Conservation (phyloP, 2,888 invertebrate genomes). For the Prosapia bicincta region DNA sequence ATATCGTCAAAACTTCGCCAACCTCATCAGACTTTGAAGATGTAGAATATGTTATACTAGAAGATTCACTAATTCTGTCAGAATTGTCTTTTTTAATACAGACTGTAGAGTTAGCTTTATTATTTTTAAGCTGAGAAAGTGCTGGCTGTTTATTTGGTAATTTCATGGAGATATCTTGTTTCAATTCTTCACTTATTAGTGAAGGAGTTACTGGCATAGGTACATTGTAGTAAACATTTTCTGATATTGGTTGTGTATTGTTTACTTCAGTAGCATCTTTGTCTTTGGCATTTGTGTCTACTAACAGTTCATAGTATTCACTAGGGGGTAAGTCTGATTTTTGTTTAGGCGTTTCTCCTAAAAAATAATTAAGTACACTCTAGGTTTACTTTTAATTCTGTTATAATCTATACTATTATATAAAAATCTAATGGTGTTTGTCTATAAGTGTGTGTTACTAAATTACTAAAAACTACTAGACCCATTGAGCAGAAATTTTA, state of each 20-base stretch:
- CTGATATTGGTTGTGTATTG: not conserved
- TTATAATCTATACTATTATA: no score
- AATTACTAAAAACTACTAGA: no score
- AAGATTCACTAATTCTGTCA: conserved; percentile 11
- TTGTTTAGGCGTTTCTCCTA: not conserved
- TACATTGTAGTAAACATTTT: not conserved
- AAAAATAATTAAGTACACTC: no score
- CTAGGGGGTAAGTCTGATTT: not conserved
- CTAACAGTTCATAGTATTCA: not conserved
- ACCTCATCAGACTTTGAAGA: conserved; percentile 2
- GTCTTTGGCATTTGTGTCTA: not conserved
- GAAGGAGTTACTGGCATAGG: not conserved
- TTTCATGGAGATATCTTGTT: not conserved
- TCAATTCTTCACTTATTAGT: not conserved
- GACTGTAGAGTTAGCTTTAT: not conserved
- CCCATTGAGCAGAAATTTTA: no score
- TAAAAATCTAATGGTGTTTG: no score
- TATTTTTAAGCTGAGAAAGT: not conserved
- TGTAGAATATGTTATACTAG: conserved; percentile 9
- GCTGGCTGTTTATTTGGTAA: not conserved
- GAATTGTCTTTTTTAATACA: conserved; percentile 13
- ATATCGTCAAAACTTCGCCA: conserved; percentile 22
- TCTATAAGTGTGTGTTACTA: no score
- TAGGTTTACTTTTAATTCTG: no score
- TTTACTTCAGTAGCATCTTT: not conserved